These are phyloP conservation scores for Sylvicola cinctus DNA, from an alignment of 2,888 invertebrate species.

Conservation along the genomic window DNA sequence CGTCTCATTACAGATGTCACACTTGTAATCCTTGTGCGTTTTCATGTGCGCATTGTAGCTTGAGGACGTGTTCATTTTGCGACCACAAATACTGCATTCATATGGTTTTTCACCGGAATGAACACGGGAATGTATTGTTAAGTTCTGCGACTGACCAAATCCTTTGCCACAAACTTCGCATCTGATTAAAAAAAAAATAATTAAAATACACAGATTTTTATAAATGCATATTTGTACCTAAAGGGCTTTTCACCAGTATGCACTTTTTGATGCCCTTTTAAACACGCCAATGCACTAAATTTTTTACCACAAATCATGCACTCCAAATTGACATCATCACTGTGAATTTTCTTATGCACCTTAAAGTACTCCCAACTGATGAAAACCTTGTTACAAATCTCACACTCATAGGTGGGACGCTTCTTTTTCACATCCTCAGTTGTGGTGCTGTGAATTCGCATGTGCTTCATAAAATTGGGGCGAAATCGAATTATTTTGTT, in stretches of 20 bases:
- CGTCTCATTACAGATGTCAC: slow-evolving; percentile 6
- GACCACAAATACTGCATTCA: slow-evolving; percentile 23
- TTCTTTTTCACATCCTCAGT: slow-evolving; percentile 12
- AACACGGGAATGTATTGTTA: slow-evolving; percentile 24
- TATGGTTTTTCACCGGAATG: slow-evolving; percentile 24
- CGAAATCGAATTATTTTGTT: slow-evolving; percentile 24
- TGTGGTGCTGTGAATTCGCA: slow-evolving; percentile 25
- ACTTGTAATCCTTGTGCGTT: slow-evolving; percentile 15
- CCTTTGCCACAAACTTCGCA: slow-evolving; percentile 25
- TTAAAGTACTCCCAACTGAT: slow-evolving; percentile 31
- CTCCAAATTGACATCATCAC: slow-evolving; percentile 29
- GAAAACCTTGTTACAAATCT: slow-evolving; percentile 32
- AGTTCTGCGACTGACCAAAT: slow-evolving; percentile 24
- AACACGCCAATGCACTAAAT: slow-evolving; percentile 25
- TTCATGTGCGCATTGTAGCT: slow-evolving; percentile 24
- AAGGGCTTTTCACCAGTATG: slow-evolving; percentile 25
- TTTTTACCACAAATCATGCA: slow-evolving; percentile 32
- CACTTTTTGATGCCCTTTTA: slow-evolving; percentile 23
- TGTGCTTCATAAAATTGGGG: slow-evolving; percentile 25
- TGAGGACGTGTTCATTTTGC: slow-evolving; percentile 23
- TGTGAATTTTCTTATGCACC: slow-evolving; percentile 36
- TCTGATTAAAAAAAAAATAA: slow-evolving; percentile 11
- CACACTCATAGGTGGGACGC: slow-evolving; percentile 30
- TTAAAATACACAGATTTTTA: too few relatives aligned
- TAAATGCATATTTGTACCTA: too few relatives aligned